Evolutionary conservation across 2,888 invertebrate species (phyloP).

Genomic region (Hyposoter didymator): DNA sequence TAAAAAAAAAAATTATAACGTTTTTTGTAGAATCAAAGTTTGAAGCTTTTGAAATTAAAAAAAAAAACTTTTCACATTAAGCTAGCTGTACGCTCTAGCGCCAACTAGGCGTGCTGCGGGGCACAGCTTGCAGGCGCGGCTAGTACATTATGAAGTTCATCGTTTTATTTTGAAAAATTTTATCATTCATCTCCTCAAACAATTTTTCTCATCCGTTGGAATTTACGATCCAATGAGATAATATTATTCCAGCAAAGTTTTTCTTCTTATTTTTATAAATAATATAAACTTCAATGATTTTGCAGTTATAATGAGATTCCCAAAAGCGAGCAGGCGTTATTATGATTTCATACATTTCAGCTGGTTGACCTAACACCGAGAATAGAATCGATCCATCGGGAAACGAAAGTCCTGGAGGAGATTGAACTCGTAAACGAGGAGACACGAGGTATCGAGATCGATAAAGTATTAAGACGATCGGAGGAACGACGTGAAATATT

Average conservation of each 20-base stretch:
- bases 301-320: neutral
- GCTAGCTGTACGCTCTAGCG: too few relatives aligned
- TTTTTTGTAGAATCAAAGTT: too few relatives aligned
- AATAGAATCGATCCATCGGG: conserved; percentile 60
- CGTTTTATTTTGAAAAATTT: neutral
- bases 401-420: conserved; percentile 59
- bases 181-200: too few relatives aligned
- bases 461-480: conserved; percentile 55
- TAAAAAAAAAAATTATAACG: too few relatives aligned
- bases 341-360: conserved; percentile 34
- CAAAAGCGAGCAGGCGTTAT: neutral
- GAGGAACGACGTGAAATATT: conserved; percentile 60
- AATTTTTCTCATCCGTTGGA: too few relatives aligned
- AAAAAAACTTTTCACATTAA: too few relatives aligned
- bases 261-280: neutral
- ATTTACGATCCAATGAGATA: too few relatives aligned
- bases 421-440: conserved; percentile 61
- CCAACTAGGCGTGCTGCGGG: too few relatives aligned
- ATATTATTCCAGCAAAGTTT: neutral
- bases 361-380: conserved; percentile 54
- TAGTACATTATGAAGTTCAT: neutral
- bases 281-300: neutral
- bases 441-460: conserved; percentile 28
- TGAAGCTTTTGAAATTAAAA: too few relatives aligned
- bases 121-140: too few relatives aligned